Percentiles rank a stretch among this genome's conserved stretches.
Evolutionary conservation across 2,888 invertebrate genomes (phyloP).

Genomic region (Eupithecia inturbata): DNA sequence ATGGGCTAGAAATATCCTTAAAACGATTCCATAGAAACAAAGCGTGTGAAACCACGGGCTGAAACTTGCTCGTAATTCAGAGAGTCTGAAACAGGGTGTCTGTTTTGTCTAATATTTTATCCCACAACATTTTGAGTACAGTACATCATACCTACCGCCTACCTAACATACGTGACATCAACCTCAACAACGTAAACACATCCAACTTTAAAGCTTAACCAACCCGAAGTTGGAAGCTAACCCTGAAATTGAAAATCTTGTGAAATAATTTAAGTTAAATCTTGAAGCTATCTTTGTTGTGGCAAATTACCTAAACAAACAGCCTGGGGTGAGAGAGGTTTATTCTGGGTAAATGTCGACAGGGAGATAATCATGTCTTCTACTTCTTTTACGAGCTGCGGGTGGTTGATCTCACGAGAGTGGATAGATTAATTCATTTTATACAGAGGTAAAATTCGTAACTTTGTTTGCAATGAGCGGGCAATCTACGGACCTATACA

Average conservation of each 20-base stretch:
- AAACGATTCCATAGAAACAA: too few relatives aligned
- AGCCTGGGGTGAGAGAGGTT: neutral
- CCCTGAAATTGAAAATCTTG: slow-evolving; percentile 24
- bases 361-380: neutral
- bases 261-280: slow-evolving; percentile 25
- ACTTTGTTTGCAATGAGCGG: neutral
- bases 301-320: slow-evolving; percentile 37
- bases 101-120: too few relatives aligned
- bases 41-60: too few relatives aligned
- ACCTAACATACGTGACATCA: neutral
- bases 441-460: neutral
- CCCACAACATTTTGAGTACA: neutral
- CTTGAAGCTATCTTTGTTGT: slow-evolving; percentile 26
- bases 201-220: neutral
- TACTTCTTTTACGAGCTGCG: neutral
- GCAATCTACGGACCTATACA: too few relatives aligned
- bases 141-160: neutral
- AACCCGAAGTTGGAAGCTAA: slow-evolving; percentile 4
- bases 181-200: neutral
- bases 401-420: slow-evolving; percentile 1
- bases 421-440: neutral
- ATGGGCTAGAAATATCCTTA: too few relatives aligned
- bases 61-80: too few relatives aligned
- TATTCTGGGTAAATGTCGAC: slow-evolving; percentile 15
- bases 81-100: too few relatives aligned